phyloP scores from a whole-genome alignment of 1,140 invertebrate species.

The Lepidurus packardi region DNA sequence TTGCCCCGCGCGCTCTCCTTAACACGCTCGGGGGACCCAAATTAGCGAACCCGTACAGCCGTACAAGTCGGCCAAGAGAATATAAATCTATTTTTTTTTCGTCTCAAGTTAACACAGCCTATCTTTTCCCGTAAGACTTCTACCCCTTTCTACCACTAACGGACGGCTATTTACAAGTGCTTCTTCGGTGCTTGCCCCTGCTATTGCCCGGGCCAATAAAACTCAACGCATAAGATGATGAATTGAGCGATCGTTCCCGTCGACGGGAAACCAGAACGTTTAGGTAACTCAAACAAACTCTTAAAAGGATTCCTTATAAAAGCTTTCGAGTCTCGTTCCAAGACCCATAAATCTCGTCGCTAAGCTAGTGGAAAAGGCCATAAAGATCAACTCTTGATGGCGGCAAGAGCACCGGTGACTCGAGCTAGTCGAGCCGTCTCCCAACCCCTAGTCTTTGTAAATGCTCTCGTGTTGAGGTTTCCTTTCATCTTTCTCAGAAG shows the following conservation, averaged over 20 bases:
- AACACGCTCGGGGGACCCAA: not conserved
- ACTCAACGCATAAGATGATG: not conserved
- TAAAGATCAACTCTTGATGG: not conserved
- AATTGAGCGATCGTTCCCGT: not conserved
- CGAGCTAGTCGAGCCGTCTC: not conserved
- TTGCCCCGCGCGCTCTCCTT: not conserved
- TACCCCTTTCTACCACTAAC: too few species aligned
- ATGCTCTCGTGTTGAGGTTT: too few species aligned
- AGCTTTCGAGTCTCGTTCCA: not conserved
- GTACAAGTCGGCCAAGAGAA: not conserved
- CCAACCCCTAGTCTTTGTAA: not conserved
- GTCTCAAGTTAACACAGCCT: too few species aligned
- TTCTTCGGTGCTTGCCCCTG: not conserved
- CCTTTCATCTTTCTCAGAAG: too few species aligned
- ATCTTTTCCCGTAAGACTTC: too few species aligned
- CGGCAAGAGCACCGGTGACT: not conserved
- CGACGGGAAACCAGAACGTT: too few species aligned
- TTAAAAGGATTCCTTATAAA: not conserved
- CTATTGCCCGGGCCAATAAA: not conserved
- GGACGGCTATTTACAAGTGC: too few species aligned
- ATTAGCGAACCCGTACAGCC: not conserved
- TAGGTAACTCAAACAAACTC: too few species aligned
- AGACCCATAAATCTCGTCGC: not conserved
- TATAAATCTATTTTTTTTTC: not conserved
- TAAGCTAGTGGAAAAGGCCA: not conserved